phyloP scores from a whole-genome alignment of 2,888 invertebrate species.

The Galerucella pusilla region DNA sequence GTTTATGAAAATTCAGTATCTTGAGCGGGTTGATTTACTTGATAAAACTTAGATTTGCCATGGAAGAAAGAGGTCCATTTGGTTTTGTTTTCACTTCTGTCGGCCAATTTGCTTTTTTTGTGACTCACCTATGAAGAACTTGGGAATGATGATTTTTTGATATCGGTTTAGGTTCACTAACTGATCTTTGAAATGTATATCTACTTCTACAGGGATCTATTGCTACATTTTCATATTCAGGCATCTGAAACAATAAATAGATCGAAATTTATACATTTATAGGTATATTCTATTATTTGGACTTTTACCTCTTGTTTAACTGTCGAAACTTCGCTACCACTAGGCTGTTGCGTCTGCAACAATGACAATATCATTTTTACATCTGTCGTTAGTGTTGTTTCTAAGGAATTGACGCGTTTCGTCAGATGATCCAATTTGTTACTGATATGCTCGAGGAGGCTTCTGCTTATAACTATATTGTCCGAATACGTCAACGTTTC shows the following conservation, averaged over 20 bases:
- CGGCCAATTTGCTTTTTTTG: too few relatives aligned
- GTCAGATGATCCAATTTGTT: slow-evolving; percentile 75
- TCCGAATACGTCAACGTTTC: slow-evolving; percentile 60
- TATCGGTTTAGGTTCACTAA: slow-evolving; percentile 65
- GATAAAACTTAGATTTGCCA: too few relatives aligned
- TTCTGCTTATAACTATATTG: slow-evolving; percentile 61
- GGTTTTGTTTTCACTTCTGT: too few relatives aligned
- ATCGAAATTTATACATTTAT: too few relatives aligned
- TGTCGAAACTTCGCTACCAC: slow-evolving; percentile 43
- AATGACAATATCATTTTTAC: slow-evolving; percentile 75
- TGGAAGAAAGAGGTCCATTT: too few relatives aligned
- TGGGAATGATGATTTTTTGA: slow-evolving; percentile 63
- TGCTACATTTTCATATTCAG: slow-evolving; percentile 62
- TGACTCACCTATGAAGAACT: slow-evolving; percentile 62
- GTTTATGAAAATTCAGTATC: too few relatives aligned
- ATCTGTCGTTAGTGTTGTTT: slow-evolving; percentile 78
- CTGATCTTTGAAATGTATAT: slow-evolving; percentile 63
- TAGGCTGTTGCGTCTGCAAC: slow-evolving; percentile 52
- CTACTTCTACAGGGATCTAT: slow-evolving; percentile 59
- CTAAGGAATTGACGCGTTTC: slow-evolving; percentile 76
- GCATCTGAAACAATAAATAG: slow-evolving; percentile 55
- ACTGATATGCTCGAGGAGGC: slow-evolving; percentile 69
- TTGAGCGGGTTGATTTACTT: too few relatives aligned
- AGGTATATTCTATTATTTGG: too few relatives aligned
- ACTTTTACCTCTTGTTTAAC: slow-evolving; percentile 47